phyloP scores from a whole-genome alignment of 2,113 vertebrate genomes.

The Notarius quadriscutis region DNA sequence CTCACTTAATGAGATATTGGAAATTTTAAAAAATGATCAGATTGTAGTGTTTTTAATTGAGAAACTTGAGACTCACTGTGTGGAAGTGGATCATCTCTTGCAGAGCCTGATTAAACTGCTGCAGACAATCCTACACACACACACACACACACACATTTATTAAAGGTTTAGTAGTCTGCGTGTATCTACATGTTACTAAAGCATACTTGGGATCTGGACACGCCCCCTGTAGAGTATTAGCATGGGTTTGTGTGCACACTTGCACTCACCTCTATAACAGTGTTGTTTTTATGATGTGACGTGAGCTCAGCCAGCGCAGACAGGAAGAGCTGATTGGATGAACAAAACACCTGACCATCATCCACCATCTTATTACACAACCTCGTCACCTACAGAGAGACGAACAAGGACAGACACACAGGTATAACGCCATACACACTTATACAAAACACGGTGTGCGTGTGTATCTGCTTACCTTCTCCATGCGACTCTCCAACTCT shows the following conservation, averaged over 20 bases:
- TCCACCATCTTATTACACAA: constrained; percentile 73
- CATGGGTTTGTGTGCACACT: not conserved
- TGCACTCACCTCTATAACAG: constrained; percentile 58
- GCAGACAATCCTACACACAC: constrained; percentile 66
- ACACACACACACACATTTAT: constrained; percentile 6
- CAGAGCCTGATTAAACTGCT: constrained; percentile 72
- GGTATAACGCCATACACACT: not conserved
- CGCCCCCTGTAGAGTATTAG: not conserved
- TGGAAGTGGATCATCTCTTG: constrained; percentile 76
- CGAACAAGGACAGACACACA: not conserved
- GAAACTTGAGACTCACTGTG: constrained; percentile 62
- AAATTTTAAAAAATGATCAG: not conserved
- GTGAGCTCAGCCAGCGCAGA: constrained; percentile 67
- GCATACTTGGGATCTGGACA: not conserved
- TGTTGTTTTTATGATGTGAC: constrained; percentile 56
- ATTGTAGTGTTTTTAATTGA: not conserved
- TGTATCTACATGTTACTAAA: not conserved
- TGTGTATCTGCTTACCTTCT: constrained; percentile 62
- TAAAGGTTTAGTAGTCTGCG: not conserved
- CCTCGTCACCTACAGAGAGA: constrained; percentile 69
- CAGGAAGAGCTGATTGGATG: constrained; percentile 73
- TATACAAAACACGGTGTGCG: constrained; percentile 18
- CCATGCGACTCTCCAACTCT: constrained; percentile 63
- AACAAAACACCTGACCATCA: constrained; percentile 70
- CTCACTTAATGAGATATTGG: not conserved